Evolutionary conservation across 2,797 vertebrate species (phyloP).

Genomic region (Staurois parvus): DNA sequence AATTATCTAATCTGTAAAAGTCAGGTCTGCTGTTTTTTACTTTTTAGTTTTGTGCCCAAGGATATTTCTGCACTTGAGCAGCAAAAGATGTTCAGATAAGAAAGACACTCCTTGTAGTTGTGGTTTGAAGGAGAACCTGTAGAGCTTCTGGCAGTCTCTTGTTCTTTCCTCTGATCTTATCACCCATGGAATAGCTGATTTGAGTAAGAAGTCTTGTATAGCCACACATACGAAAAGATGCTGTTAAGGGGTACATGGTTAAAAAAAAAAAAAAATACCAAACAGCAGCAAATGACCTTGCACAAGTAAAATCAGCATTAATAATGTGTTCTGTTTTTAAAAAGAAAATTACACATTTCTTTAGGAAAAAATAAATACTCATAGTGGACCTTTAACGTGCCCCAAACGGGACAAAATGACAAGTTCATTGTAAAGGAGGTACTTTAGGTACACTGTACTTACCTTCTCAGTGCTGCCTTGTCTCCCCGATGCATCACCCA

Average conservation of each 20-base stretch:
- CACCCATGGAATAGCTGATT: slow-evolving; percentile 54
- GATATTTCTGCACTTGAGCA: slow-evolving; percentile 54
- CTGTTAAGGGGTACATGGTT: slow-evolving; percentile 41
- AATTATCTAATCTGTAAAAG: neutral
- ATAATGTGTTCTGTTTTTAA: slow-evolving; percentile 44
- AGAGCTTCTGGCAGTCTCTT: slow-evolving; percentile 44
- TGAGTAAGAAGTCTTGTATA: slow-evolving; percentile 48
- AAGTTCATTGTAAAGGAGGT: no score
- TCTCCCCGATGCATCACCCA: no score
- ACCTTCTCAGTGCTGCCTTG: no score
- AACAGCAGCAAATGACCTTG: slow-evolving; percentile 49
- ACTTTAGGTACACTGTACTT: no score
- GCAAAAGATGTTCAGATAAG: slow-evolving; percentile 42
- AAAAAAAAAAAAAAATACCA: slow-evolving; percentile 28
- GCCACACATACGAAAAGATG: slow-evolving; percentile 38
- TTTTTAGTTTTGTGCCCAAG: slow-evolving; percentile 33
- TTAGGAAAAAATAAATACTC: neutral
- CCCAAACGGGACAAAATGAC: no score
- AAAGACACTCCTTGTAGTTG: slow-evolving; percentile 53
- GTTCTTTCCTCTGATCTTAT: slow-evolving; percentile 57
- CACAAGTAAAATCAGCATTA: slow-evolving; percentile 9
- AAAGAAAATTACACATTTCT: slow-evolving; percentile 17
- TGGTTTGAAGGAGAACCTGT: slow-evolving; percentile 57
- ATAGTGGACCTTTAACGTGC: neutral
- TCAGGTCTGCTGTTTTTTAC: slow-evolving; percentile 1